Conservation (phyloP, 2,113 vertebrate genomes). For the Sebastes schlegelii region DNA sequence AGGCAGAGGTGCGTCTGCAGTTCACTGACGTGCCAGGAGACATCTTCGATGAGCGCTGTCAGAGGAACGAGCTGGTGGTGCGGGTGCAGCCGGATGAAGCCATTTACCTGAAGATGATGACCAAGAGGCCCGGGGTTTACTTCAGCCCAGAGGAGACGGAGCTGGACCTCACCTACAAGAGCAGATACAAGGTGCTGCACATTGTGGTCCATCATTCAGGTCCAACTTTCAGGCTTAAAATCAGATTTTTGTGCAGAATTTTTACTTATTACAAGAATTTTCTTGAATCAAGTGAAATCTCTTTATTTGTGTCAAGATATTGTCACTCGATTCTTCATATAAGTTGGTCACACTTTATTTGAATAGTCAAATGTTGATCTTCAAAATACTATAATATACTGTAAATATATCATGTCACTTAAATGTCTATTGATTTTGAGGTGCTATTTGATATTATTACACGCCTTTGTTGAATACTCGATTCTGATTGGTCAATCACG, state of each 20-base stretch:
- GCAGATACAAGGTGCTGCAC: slow-evolving; percentile 87
- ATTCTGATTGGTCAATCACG: no score
- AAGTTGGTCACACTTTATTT: not conserved
- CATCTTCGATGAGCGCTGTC: slow-evolving; percentile 87
- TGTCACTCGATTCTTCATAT: not conserved
- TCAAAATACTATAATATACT: not conserved
- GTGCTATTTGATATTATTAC: not conserved
- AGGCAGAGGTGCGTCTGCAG: slow-evolving; percentile 92
- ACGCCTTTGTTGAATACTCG: no score
- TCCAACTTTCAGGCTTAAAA: not conserved
- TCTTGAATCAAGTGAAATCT: not conserved
- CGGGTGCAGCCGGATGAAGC: slow-evolving; percentile 91
- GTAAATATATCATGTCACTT: no score
- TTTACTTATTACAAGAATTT: not conserved
- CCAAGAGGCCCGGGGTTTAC: slow-evolving; percentile 89
- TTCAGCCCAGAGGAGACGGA: slow-evolving; percentile 91
- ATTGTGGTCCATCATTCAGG: not conserved
- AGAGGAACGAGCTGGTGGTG: slow-evolving; percentile 91
- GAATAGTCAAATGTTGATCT: not conserved
- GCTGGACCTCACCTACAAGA: slow-evolving; percentile 92
- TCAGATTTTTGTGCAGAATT: not conserved
- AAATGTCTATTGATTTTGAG: not conserved
- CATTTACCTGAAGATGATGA: slow-evolving; percentile 93
- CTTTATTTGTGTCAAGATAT: not conserved
- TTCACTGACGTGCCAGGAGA: slow-evolving; percentile 89